Percentiles rank a stretch among this genome's conserved stretches.
phyloP scores from a whole-genome alignment of 2,888 invertebrate species.

The Lysandra bellargus region DNA sequence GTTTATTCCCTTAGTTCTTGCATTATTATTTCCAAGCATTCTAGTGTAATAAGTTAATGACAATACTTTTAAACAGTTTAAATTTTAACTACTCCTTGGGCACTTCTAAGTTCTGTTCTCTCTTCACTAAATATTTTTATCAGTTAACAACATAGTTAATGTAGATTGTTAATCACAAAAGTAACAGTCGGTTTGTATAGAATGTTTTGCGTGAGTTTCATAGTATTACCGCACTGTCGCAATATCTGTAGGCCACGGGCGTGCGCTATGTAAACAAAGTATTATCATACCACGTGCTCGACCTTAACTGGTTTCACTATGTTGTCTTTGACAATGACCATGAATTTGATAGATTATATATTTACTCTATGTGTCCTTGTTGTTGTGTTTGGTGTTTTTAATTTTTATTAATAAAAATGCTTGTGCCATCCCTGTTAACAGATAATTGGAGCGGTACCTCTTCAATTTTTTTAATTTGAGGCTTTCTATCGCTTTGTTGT shows the following conservation, averaged over 20 bases:
- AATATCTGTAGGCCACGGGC: slow-evolving; percentile 21
- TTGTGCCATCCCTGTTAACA: background rate
- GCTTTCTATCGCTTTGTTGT: too few species aligned
- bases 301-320: slow-evolving; percentile 36
- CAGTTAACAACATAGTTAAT: background rate
- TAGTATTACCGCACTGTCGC: slow-evolving; percentile 5
- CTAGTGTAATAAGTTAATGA: background rate
- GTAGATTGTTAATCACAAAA: background rate
- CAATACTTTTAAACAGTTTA: background rate
- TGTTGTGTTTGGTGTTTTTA: background rate
- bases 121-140: too few species aligned
- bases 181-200: background rate
- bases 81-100: background rate
- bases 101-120: background rate
- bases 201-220: background rate
- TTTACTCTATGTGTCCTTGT: background rate
- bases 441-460: too few species aligned
- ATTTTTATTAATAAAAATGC: background rate
- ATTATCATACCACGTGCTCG: slow-evolving; percentile 40
- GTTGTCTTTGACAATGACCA: slow-evolving; percentile 43
- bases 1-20: too few species aligned
- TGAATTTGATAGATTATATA: slow-evolving; percentile 36
- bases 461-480: too few species aligned
- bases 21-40: too few species aligned
- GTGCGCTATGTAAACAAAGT: slow-evolving; percentile 37